Evolutionary conservation across 2,888 invertebrate species (phyloP).

Genomic region (Incurvaria masculella): DNA sequence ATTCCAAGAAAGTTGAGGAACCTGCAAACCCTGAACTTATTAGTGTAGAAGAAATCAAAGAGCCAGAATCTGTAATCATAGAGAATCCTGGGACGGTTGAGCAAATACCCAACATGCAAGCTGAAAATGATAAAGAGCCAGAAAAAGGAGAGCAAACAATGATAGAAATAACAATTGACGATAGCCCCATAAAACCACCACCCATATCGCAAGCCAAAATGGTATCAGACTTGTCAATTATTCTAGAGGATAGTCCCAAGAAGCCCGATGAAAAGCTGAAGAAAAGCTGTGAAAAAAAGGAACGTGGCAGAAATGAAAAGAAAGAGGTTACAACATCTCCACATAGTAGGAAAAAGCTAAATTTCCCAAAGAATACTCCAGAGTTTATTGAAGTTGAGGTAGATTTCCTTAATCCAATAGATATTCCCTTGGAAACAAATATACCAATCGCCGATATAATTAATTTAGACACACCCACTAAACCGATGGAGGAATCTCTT

Average conservation of each 20-base stretch:
- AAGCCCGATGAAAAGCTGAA: constrained; percentile 20
- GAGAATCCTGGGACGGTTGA: no score
- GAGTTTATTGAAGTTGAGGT: constrained; percentile 31
- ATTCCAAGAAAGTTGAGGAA: constrained; percentile 10
- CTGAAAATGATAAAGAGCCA: constrained; percentile 39
- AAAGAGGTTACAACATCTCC: constrained; percentile 18
- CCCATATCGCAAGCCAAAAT: constrained; percentile 25
- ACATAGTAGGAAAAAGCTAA: constrained; percentile 39
- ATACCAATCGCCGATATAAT: no score
- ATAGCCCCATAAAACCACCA: constrained; percentile 37
- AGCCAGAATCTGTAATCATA: background rate
- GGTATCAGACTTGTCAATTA: constrained; percentile 31
- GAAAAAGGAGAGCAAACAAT: constrained; percentile 21
- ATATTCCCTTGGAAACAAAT: no score
- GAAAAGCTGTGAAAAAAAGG: constrained; percentile 13
- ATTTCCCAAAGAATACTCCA: constrained; percentile 26
- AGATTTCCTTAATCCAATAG: constrained; percentile 12
- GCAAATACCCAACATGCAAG: no score
- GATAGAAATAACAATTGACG: constrained; percentile 46
- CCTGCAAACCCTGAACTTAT: constrained; percentile 11
- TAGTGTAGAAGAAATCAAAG: no score
- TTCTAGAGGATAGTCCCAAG: constrained; percentile 43
- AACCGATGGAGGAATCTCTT: no score
- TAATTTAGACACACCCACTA: no score
- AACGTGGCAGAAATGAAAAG: constrained; percentile 22